phyloP scores from a whole-genome alignment of 2,888 invertebrate genomes.

The Trichogramma dendrolimi region DNA sequence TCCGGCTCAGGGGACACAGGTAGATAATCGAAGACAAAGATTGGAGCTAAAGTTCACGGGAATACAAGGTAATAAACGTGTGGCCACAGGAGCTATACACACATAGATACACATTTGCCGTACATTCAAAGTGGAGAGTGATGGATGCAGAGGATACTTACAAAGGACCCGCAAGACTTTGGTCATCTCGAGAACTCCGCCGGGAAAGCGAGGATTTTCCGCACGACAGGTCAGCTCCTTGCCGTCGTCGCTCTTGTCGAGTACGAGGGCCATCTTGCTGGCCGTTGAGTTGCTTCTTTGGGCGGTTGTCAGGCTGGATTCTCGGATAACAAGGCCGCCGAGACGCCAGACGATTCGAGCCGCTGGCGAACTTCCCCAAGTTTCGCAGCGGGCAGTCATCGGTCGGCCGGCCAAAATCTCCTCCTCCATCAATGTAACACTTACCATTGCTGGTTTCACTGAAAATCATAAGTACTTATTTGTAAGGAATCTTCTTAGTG shows the following conservation, averaged over 20 bases:
- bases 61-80: no score
- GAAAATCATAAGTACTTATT: slow-evolving; percentile 34
- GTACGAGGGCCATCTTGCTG: slow-evolving; percentile 66
- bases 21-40: no score
- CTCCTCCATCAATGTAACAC: slow-evolving; percentile 68
- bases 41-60: no score
- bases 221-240: slow-evolving; percentile 78
- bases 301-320: slow-evolving; percentile 61
- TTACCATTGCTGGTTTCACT: slow-evolving; percentile 78
- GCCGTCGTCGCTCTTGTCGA: slow-evolving; percentile 76
- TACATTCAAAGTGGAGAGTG: not conserved
- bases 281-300: slow-evolving; percentile 63
- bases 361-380: slow-evolving; percentile 77
- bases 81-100: no score
- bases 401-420: slow-evolving; percentile 71
- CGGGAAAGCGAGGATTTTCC: slow-evolving; percentile 82
- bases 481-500: not conserved
- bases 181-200: slow-evolving; percentile 73
- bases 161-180: slow-evolving; percentile 76
- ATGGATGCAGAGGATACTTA: slow-evolving; percentile 57
- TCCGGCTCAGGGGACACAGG: no score
- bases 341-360: slow-evolving; percentile 79
- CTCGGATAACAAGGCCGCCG: slow-evolving; percentile 64
- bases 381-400: slow-evolving; percentile 72
- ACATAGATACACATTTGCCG: no score